Conservation (phyloP, 2,113 vertebrate genomes). For the Crocuta crocuta region DNA sequence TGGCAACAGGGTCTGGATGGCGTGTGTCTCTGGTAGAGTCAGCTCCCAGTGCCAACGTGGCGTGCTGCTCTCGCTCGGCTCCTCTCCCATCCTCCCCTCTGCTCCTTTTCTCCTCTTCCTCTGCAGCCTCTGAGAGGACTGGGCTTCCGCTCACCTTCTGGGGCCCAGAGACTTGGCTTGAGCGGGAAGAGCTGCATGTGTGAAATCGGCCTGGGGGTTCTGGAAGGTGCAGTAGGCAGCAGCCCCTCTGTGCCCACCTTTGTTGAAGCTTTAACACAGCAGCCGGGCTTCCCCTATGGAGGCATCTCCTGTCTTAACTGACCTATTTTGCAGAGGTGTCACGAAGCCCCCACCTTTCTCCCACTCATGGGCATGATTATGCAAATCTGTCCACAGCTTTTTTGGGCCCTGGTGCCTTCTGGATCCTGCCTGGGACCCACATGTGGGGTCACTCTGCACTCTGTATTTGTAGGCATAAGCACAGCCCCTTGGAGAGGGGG, state of each 20-base stretch:
- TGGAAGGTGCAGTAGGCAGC: neutral
- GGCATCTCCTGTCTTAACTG: neutral
- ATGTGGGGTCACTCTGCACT: accelerated
- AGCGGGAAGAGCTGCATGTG: neutral
- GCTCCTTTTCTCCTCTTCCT: neutral
- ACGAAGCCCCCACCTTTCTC: neutral
- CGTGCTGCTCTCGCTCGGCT: neutral
- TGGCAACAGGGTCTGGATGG: slow-evolving; percentile 78
- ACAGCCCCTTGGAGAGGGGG: neutral
- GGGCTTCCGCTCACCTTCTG: neutral
- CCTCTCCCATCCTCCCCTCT: neutral
- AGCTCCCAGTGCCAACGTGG: slow-evolving; percentile 82
- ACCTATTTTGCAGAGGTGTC: neutral
- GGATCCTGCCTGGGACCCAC: neutral
- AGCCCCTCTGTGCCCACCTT: neutral
- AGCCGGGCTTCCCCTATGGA: neutral
- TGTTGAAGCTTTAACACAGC: neutral
- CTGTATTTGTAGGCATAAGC: neutral
- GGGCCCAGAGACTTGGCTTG: neutral
- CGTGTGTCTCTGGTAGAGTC: slow-evolving; percentile 82
- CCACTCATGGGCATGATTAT: accelerated
- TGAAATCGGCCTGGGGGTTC: neutral
- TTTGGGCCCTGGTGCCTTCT: neutral
- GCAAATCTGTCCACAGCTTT: neutral
- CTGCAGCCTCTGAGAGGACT: neutral